Evolutionary conservation across 2,113 vertebrate genomes (phyloP).

Genomic region (Centropus unirufus): DNA sequence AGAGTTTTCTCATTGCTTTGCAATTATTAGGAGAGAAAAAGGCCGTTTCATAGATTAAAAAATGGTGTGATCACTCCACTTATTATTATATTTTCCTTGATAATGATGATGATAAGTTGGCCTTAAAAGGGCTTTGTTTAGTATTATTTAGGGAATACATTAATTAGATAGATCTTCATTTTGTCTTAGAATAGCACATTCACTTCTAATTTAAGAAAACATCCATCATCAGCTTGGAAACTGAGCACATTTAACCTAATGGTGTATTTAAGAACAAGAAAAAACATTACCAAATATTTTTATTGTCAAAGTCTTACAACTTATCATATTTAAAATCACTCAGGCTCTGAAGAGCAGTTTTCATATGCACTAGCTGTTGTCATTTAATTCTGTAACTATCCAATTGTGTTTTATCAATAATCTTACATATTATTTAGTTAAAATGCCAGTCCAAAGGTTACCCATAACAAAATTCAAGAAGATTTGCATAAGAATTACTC

Average conservation of each 20-base stretch:
- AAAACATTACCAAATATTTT: not conserved
- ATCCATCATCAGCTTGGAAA: not conserved
- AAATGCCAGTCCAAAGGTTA: constrained; percentile 38
- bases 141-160: not conserved
- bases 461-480: constrained; percentile 6
- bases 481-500: constrained; percentile 38
- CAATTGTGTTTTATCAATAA: constrained; percentile 15
- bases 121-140: not conserved
- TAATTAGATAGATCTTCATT: not conserved
- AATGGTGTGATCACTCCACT: not conserved
- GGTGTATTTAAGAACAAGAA: not conserved
- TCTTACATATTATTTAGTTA: constrained; percentile 26
- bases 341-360: not conserved
- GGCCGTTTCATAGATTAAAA: not conserved
- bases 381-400: not conserved
- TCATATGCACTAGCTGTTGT: not conserved
- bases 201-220: not conserved
- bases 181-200: not conserved
- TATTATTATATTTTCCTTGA: not conserved
- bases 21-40: not conserved
- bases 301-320: not conserved
- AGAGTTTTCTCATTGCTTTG: not conserved
- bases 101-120: not conserved
- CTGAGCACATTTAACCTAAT: not conserved
- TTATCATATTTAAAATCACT: not conserved